Evolutionary conservation across 1,140 invertebrate genomes (phyloP), one percentile per base, ranked within the genome.

Genomic region (Platyscapa corneri): DNA sequence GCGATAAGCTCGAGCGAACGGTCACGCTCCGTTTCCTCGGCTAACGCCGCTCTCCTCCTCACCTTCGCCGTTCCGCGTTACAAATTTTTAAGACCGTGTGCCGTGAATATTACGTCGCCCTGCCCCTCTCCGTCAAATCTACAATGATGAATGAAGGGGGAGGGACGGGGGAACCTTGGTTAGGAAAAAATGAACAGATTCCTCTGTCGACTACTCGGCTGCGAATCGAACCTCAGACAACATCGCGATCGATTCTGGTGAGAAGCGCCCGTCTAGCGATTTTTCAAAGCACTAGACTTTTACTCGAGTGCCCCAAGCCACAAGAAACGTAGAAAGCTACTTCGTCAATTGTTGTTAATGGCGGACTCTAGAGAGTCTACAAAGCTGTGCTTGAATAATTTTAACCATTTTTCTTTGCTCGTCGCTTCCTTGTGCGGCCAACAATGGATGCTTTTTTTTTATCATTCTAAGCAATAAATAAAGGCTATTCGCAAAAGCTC

Each of bases 1-100:
- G 87, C 90, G 89, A 90, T 90, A 90, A 90, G 89, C 88, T 83
- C 86, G 53, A 87, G 87, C 89, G 86, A 86, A 88, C 85, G 88
- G 90, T 89, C 89, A 89, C 87, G 88, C 88, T 89, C 87, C 88
- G 87, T 88, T 90, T 88, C 84, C 85, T 85, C 85, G 53, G 34
- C 53, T 85, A 39, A 70, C 67, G 64, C 77, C 23, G 34, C 14
- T 56, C 32, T 18, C 56, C 2, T 39, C 39, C 27, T 46, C 7
- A 60, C 3, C 7, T 32, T 77, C 76, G 82, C 86, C 65, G 74
- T 86, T 74, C 12, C 42, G 42, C 42, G 12, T 12, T 46, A 46
- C 5, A 7, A 5, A 46, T 12, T 88, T 88, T 87, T 88, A 87
- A 87, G 88, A 86, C 86, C 76, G 86, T 82, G 86, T 82, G 39